Evolutionary conservation across 2,797 vertebrate species (phyloP).

Genomic region (Molossus molossus): DNA sequence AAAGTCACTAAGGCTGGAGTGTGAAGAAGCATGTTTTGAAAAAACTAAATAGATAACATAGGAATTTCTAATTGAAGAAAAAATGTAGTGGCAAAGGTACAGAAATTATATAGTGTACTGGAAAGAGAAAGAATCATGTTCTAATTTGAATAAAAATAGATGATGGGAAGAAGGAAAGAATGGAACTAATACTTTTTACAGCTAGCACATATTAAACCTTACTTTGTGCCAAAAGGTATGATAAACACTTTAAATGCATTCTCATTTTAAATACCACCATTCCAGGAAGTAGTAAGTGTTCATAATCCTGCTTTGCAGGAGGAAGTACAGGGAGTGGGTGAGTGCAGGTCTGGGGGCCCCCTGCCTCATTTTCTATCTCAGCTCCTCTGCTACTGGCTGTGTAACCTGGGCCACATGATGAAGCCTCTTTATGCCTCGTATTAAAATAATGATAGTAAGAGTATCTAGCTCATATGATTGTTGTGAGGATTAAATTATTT

Average conservation of each 20-base stretch:
- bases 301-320: background rate
- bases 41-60: background rate
- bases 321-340: fast-evolving
- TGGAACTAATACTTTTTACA: background rate
- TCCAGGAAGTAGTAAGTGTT: background rate
- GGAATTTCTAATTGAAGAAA: conserved; percentile 18
- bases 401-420: background rate
- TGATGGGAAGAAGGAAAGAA: background rate
- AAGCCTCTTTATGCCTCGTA: background rate
- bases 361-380: background rate
- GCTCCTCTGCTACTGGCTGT: no score
- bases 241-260: background rate
- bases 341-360: background rate
- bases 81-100: background rate
- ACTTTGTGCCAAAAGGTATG: background rate
- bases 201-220: background rate
- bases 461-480: background rate
- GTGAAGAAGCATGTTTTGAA: background rate
- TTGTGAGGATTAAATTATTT: background rate
- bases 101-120: background rate
- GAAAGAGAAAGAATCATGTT: background rate
- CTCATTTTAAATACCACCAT: background rate
- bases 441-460: background rate
- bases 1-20: background rate
- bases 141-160: conserved; percentile 25